Conservation (phyloP, 2,797 vertebrate species). For the Rhabdomys pumilio region DNA sequence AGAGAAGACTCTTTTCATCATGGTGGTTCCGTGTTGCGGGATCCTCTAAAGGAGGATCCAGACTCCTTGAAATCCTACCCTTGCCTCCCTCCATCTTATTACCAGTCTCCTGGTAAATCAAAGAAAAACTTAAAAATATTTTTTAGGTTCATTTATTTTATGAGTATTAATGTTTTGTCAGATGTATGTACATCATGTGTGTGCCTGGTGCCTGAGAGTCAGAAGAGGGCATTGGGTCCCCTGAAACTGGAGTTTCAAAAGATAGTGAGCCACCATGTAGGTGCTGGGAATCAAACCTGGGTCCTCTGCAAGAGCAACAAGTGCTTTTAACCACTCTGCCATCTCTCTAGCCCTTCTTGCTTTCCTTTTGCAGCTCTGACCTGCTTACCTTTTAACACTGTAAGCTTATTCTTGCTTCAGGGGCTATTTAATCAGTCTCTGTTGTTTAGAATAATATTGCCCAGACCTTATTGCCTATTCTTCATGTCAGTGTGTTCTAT, state of each 20-base stretch:
- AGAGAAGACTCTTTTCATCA: neutral
- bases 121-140: neutral
- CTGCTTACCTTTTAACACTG: neutral
- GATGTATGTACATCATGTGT: neutral
- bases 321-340: neutral
- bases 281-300: neutral
- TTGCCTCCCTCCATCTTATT: neutral
- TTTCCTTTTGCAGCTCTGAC: neutral
- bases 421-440: constrained; percentile 19
- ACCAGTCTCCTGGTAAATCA: neutral
- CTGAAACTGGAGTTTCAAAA: neutral
- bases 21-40: neutral
- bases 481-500: neutral
- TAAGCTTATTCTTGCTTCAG: neutral
- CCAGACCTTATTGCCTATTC: neutral
- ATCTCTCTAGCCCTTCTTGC: neutral
- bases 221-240: neutral
- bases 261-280: neutral
- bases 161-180: neutral
- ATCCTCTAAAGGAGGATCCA: neutral
- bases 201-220: neutral
- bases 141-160: neutral
- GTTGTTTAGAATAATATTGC: constrained; percentile 8
- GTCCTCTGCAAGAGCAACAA: neutral
- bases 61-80: neutral